Evolutionary conservation across 2,113 vertebrate genomes (phyloP).

Genomic region (Perognathus longimembris): DNA sequence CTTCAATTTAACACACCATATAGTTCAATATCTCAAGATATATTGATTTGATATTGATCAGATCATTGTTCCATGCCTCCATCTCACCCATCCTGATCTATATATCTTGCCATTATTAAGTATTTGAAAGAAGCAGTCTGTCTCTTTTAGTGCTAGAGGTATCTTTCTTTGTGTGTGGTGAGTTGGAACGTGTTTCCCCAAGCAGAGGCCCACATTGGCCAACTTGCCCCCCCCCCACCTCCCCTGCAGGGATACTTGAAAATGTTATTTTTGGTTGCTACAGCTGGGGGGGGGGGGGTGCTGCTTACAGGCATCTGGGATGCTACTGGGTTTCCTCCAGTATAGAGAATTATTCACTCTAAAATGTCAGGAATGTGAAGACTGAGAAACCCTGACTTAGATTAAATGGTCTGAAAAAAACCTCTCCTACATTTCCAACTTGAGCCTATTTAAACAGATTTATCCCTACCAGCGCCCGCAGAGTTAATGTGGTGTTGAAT

Average conservation of each 20-base stretch:
- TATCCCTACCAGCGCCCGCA: slow-evolving; percentile 11
- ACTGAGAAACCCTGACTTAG: neutral
- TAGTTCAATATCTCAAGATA: too few species aligned
- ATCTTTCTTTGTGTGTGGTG: neutral
- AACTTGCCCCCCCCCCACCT: too few species aligned
- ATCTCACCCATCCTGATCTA: too few species aligned
- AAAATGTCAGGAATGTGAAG: neutral
- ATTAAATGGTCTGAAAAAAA: neutral
- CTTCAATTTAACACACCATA: too few species aligned
- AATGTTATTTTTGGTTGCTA: neutral
- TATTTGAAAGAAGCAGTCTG: neutral
- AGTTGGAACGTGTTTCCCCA: neutral
- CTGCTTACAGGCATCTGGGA: neutral
- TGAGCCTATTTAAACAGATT: neutral
- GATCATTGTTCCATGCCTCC: too few species aligned
- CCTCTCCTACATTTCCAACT: neutral
- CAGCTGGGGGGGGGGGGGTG: fast-evolving
- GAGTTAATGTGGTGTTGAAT: slow-evolving; percentile 82
- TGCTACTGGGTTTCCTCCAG: too few species aligned
- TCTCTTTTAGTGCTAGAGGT: neutral
- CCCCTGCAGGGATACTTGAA: neutral
- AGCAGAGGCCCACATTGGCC: neutral
- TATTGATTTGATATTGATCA: too few species aligned
- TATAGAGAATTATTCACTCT: neutral
- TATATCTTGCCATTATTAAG: too few species aligned